Evolutionary conservation across 1,140 invertebrate species (phyloP), one percentile per base, ranked within the genome.

Genomic region (Trypoxylus dichotomus): DNA sequence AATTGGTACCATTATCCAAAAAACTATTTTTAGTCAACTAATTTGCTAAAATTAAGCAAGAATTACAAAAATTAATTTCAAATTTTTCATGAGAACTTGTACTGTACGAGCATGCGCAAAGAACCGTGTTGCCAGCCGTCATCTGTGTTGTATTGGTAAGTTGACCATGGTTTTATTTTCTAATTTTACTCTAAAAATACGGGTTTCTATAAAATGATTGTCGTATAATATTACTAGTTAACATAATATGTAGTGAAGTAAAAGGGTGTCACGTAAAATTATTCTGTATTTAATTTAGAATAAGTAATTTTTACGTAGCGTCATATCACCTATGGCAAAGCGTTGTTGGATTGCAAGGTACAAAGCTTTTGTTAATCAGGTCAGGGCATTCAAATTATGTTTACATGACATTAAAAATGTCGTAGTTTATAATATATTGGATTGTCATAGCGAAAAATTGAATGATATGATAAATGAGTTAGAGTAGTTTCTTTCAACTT

Each of bases 81-180:
- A 74, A 74, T 68, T 68, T 42, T 43, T 43, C 41, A 76, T 76
- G 75, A 19, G 19, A 27, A 60, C 27, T 54, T 76, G 15, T 60
- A 13, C 10, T 24, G 75, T 24, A 37, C 74, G 73, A 32, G 15
- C 73, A 80, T 80, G 79, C 72, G 80, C 79, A 68, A 80, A 75
- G 73, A 43, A 29, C 79, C 81, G 79, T 83, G 82, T 83, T 83
- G 78, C 68, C 80, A 81, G 82, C 82, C 81, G 82, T 85, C 83
- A 85, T 82, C 83, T 84, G 84, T 85, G 82, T 82, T 83, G 83
- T 82, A 82, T 84, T 84, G 83, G 81, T 84, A 83, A 84, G 82
- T 83, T 80, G 75, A 80, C 77, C 77, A 76, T 81, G 79, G 68
- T 68, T 76, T 79, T 79, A 75, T 82, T 80, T 82, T 81, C 29